Base-by-base conservation (phyloP, 2,113 vertebrate species). In the Microcebus griseorufus region DNA sequence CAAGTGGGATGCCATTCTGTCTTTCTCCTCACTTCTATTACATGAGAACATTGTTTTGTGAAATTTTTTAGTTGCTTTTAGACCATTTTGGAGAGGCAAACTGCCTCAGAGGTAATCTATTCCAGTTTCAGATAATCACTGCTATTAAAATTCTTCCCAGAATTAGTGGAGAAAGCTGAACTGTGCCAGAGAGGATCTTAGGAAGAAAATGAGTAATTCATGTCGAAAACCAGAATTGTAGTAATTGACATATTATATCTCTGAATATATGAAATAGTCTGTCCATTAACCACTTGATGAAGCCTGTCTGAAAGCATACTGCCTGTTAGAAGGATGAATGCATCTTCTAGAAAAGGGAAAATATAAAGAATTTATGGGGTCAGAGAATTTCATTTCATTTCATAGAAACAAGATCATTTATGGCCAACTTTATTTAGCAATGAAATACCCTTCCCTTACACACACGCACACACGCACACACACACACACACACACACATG, bases 201-300 rank as follows among this genome's bases (percentile, higher is more conserved):
- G 55, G 18, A 8, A 13, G 20, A 55, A 75, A 83, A 69, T 70
- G 34, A 75, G 81, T 37, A 78, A 81, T 64, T 92, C 42, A 34
- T 69, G 34, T 85, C 51, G 92, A 82, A 94, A 95, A 34, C 37
- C 34, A 70, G 58, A 93, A 85, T 34, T 86, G 37, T 58, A 65
- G 18, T 78, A 42, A 70, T 55, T 82, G 22, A 88, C 9, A 25
- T 76, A 45, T 32, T 75, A 10, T 58, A n/a, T 53, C 51, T 81
- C 48, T 64, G 14, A 70, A 79, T 93, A n/a, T 58, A 76, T 25
- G 39, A 55, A 51, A 16, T 16, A 93, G 48, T 6, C 39, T 83
- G n/a, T 25, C 3, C 17, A 51, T 69, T 88, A 69, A 51, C 9
- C n/a, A 51, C 42, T 12, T 58, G 14, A 92, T 53, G 42, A 90